These are phyloP conservation scores for Xylota segnis DNA, from an alignment of 2,888 invertebrate genomes.

Conservation along the genomic window DNA sequence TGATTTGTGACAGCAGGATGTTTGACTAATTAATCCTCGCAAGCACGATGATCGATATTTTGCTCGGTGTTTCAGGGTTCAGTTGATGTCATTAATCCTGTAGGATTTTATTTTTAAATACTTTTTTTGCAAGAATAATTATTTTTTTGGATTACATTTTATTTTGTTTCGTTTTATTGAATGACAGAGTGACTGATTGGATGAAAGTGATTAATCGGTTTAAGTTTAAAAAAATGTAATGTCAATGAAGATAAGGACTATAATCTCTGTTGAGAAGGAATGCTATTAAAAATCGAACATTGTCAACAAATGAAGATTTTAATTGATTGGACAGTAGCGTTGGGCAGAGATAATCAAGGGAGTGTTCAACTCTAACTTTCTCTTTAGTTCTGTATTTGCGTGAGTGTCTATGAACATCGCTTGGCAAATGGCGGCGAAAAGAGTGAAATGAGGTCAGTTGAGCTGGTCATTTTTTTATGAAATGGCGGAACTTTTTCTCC, in stretches of 20 bases:
- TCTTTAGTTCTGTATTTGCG: no score
- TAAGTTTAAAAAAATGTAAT: background rate
- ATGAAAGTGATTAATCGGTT: conserved; percentile 13
- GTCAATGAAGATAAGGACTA: background rate
- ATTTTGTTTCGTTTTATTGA: background rate
- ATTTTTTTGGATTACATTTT: background rate
- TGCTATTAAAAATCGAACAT: background rate
- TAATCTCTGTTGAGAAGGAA: background rate
- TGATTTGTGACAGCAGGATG: background rate
- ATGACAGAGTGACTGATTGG: conserved; percentile 4
- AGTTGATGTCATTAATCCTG: background rate
- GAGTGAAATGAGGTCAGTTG: no score
- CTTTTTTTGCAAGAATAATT: background rate
- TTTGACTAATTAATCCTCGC: conserved; percentile 14
- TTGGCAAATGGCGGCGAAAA: no score
- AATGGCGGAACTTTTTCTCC: no score
- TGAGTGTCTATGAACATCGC: no score
- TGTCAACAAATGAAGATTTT: background rate
- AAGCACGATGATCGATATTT: background rate
- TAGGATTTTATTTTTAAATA: background rate
- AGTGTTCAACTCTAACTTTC: no score
- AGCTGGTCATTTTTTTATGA: no score
- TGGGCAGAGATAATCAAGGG: background rate
- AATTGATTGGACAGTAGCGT: background rate
- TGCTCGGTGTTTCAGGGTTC: background rate